Evolutionary conservation across 2,888 invertebrate species (phyloP).

Genomic region (Thymelicus sylvestris): DNA sequence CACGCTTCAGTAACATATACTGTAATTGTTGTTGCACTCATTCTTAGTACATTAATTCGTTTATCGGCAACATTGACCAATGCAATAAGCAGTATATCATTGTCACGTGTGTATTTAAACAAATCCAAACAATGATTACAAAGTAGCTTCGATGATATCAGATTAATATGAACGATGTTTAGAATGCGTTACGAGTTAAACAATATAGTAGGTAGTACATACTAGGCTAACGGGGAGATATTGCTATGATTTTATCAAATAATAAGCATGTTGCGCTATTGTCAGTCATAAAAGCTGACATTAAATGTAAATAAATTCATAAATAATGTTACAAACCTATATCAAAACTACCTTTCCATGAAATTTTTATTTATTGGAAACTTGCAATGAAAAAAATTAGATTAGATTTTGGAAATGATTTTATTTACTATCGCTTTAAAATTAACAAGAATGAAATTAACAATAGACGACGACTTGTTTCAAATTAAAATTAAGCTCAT

Average conservation of each 20-base stretch:
- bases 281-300: slow-evolving; percentile 55
- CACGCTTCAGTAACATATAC: slow-evolving; percentile 55
- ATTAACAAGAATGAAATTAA: too few species aligned
- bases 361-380: too few species aligned
- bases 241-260: slow-evolving; percentile 63
- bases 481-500: slow-evolving; percentile 42
- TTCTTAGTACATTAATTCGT: slow-evolving; percentile 37
- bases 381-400: too few species aligned
- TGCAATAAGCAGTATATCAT: slow-evolving; percentile 46
- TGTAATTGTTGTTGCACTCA: slow-evolving; percentile 48
- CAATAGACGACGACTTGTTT: background rate
- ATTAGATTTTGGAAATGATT: too few species aligned
- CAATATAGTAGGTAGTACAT: slow-evolving; percentile 48
- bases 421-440: too few species aligned
- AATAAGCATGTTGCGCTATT: slow-evolving; percentile 52
- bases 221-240: slow-evolving; percentile 40
- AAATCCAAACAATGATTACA: slow-evolving; percentile 66
- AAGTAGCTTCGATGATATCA: slow-evolving; percentile 65
- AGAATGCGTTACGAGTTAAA: slow-evolving; percentile 52
- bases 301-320: background rate
- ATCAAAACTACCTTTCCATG: too few species aligned
- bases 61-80: slow-evolving; percentile 47
- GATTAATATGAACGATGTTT: slow-evolving; percentile 46
- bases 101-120: slow-evolving; percentile 55
- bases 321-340: too few species aligned